A percentile compares a stretch with the other conserved stretches of the same genome.
Evolutionary conservation across 2,113 vertebrate species (phyloP).

Genomic region (Chinchilla lanigera): DNA sequence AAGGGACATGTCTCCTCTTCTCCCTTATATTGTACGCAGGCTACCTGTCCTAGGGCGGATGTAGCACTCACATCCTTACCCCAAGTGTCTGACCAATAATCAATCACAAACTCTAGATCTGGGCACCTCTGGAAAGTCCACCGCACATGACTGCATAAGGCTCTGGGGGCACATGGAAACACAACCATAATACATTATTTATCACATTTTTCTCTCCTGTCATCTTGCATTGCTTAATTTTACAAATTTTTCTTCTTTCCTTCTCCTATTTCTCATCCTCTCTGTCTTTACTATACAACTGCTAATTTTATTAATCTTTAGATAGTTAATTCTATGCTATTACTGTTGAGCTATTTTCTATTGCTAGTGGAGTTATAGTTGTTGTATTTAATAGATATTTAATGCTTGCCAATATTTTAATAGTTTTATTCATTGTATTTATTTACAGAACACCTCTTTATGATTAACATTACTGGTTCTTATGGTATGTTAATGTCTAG

Average conservation of each 20-base stretch:
- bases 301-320: background rate
- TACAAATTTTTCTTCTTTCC: background rate
- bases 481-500: background rate
- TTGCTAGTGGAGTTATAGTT: background rate
- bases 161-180: background rate
- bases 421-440: background rate
- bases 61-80: background rate
- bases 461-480: background rate
- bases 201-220: background rate
- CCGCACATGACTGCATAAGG: background rate
- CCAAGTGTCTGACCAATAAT: background rate
- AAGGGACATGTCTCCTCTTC: no score
- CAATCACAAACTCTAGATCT: background rate
- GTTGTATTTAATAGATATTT: background rate
- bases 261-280: background rate
- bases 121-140: background rate
- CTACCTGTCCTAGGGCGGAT: no score
- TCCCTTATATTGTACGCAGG: no score
- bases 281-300: background rate
- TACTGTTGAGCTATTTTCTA: background rate
- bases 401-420: background rate
- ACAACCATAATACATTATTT: background rate
- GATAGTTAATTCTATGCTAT: background rate
- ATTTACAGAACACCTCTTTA: background rate
- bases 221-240: background rate